These are phyloP conservation scores for Branchellion lobata DNA, from an alignment of 2,888 invertebrate species.

Conservation along the genomic window DNA sequence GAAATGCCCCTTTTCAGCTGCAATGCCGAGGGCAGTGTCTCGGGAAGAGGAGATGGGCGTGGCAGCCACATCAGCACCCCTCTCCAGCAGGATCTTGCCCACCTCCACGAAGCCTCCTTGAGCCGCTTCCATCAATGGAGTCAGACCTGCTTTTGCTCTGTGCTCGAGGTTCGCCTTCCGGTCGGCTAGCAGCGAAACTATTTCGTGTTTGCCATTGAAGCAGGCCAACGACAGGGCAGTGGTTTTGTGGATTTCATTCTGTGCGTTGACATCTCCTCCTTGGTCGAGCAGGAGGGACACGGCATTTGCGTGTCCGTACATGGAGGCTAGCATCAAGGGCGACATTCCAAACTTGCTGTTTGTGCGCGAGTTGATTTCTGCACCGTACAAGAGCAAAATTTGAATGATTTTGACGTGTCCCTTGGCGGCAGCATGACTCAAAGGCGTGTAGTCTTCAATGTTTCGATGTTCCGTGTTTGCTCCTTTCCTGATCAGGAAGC, in stretches of 20 bases:
- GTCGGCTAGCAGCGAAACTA: constrained; percentile 90
- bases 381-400: constrained; percentile 84
- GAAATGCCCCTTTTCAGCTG: constrained; percentile 98
- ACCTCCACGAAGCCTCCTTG: constrained; percentile 99
- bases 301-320: constrained; percentile 95
- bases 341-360: constrained; percentile 96
- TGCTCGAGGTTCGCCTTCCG: constrained; percentile 98
- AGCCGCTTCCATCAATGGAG: constrained; percentile 98
- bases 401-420: constrained; percentile 98
- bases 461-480: constrained; percentile 94
- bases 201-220: constrained; percentile 97
- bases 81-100: constrained; percentile 88
- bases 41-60: constrained; percentile 95
- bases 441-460: constrained; percentile 98
- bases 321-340: constrained; percentile 96
- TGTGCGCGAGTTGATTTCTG: constrained; percentile 87
- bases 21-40: constrained; percentile 96
- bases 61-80: constrained; percentile 97
- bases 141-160: constrained; percentile 95
- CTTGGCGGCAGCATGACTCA: constrained; percentile 97
- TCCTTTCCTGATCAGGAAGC: constrained; percentile 79
- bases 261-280: constrained; percentile 98
- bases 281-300: constrained; percentile 90
- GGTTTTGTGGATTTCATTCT: constrained; percentile 96
- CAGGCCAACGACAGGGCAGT: constrained; percentile 97